A percentile compares a stretch with the other conserved stretches of the same genome.
Evolutionary conservation across 2,113 vertebrate genomes (phyloP).

Genomic region (Orthochromis malagaraziensis): DNA sequence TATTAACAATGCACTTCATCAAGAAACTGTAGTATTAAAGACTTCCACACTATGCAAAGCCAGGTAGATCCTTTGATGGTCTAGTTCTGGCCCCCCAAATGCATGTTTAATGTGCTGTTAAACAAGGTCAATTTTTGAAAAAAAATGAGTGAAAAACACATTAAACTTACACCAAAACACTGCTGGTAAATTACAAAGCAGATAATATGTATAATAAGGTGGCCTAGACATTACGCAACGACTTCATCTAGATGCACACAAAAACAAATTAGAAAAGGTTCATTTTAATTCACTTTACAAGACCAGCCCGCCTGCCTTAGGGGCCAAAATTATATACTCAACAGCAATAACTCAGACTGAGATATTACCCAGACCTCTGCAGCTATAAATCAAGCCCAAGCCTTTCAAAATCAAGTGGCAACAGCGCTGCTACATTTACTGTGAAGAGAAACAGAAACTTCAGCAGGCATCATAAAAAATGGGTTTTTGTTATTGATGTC

Average conservation of each 20-base stretch:
- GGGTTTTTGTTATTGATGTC: not conserved
- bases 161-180: not conserved
- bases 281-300: not conserved
- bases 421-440: not conserved
- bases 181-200: not conserved
- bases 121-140: not conserved
- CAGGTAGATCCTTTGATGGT: not conserved
- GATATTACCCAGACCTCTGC: not conserved
- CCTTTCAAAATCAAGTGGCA: not conserved
- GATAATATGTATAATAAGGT: not conserved
- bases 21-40: not conserved
- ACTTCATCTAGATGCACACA: not conserved
- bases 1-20: not conserved
- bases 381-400: constrained; percentile 8
- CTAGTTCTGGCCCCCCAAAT: not conserved
- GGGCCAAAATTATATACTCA: not conserved
- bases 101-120: not conserved
- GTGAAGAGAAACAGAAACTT: constrained; percentile 9
- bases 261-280: not conserved
- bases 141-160: not conserved
- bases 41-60: not conserved
- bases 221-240: not conserved
- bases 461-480: constrained; percentile 19
- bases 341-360: not conserved
- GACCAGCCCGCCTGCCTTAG: not conserved